These are phyloP conservation scores for Lysiphlebus fabarum DNA, from an alignment of 1,140 invertebrate species.

Conservation along the genomic window DNA sequence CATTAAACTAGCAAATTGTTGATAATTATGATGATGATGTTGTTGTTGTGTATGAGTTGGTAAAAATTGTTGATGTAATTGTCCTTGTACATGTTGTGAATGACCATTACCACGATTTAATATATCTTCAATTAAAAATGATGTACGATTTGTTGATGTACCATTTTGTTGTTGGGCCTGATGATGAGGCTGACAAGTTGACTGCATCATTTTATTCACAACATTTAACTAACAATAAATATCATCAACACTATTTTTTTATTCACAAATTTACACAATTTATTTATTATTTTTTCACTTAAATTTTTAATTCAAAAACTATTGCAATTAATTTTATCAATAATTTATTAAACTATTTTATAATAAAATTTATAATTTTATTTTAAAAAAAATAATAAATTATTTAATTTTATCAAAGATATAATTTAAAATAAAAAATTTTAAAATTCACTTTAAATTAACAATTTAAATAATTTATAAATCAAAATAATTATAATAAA, in stretches of 20 bases:
- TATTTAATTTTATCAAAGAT: too few relatives aligned
- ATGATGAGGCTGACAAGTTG: constrained; percentile 47
- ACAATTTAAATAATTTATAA: neutral
- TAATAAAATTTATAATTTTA: too few relatives aligned
- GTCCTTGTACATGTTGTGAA: constrained; percentile 40
- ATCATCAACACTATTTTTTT: too few relatives aligned
- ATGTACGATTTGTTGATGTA: constrained; percentile 55
- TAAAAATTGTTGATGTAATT: constrained; percentile 33
- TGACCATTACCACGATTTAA: constrained; percentile 62
- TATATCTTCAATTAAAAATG: constrained; percentile 80
- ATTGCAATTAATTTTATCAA: too few relatives aligned
- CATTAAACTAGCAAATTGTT: constrained; percentile 52
- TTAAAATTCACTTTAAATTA: neutral
- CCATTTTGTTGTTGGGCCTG: constrained; percentile 46
- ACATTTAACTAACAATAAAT: neutral
- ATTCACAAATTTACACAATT: too few relatives aligned
- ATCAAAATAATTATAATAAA: too few relatives aligned
- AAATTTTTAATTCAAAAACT: neutral
- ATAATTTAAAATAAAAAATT: neutral
- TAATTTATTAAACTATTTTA: too few relatives aligned
- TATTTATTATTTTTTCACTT: neutral
- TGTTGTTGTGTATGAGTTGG: constrained; percentile 32
- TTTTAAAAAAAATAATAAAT: too few relatives aligned
- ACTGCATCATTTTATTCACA: constrained; percentile 41
- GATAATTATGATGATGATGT: constrained; percentile 49